A percentile compares a stretch with the other conserved stretches of the same genome.
Conservation (phyloP, 2,797 vertebrate species). For the Micropoecilia bifurca region DNA sequence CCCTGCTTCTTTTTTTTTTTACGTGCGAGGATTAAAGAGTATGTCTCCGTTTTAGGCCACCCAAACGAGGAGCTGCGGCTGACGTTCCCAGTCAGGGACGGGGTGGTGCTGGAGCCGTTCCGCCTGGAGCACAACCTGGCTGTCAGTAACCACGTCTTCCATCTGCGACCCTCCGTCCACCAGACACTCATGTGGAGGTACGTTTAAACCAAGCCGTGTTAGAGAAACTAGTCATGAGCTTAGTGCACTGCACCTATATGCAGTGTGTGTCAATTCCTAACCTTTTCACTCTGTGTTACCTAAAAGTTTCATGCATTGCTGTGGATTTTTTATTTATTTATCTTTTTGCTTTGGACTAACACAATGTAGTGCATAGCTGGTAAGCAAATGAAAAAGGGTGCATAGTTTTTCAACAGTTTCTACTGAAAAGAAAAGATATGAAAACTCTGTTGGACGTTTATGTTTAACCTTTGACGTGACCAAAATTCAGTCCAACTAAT, state of each 20-base stretch:
- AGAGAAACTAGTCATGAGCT: not conserved
- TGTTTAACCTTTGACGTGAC: not conserved
- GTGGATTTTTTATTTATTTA: not conserved
- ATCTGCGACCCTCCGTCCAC: constrained; percentile 96
- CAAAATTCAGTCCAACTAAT: not conserved
- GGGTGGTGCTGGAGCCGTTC: constrained; percentile 97
- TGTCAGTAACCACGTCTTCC: constrained; percentile 99
- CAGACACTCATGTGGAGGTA: constrained; percentile 99
- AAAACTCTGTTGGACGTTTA: not conserved
- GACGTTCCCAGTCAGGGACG: constrained; percentile 96
- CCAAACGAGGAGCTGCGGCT: constrained; percentile 96
- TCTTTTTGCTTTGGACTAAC: not conserved
- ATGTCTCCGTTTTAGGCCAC: constrained; percentile 82
- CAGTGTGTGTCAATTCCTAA: not conserved
- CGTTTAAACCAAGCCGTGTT: constrained; percentile 12
- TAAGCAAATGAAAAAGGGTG: not conserved
- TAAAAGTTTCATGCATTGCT: not conserved
- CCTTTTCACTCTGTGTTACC: not conserved
- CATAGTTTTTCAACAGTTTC: not conserved
- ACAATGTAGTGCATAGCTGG: not conserved
- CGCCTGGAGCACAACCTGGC: constrained; percentile 98
- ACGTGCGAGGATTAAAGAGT: not conserved
- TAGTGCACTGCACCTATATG: not conserved
- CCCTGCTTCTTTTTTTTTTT: not conserved
- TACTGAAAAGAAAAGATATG: not conserved